Evolutionary conservation across 2,113 vertebrate genomes (phyloP).

Genomic region (Microcebus ravelobensis): DNA sequence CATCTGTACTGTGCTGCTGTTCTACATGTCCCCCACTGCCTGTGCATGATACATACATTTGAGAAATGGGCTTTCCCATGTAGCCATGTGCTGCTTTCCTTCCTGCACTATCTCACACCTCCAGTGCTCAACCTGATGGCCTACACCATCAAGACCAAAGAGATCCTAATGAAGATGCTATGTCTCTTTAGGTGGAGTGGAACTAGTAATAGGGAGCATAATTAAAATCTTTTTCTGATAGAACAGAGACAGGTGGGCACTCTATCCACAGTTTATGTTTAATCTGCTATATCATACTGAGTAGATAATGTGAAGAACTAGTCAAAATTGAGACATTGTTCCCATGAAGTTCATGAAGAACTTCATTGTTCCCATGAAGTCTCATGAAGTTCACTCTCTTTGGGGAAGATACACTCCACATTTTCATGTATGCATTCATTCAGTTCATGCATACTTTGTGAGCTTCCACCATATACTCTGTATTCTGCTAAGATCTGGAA

Average conservation of each 20-base stretch:
- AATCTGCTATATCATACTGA: not conserved
- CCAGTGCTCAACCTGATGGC: slow-evolving; percentile 58
- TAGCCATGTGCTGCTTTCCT: slow-evolving; percentile 34
- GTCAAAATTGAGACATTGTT: not conserved
- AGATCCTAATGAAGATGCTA: not conserved
- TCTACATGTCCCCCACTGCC: slow-evolving; percentile 49
- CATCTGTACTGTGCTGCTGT: slow-evolving; percentile 50
- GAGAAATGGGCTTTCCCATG: not conserved
- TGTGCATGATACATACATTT: slow-evolving; percentile 58
- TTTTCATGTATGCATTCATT: not conserved
- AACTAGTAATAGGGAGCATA: not conserved
- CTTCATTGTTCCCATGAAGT: no score
- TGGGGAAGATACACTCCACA: not conserved
- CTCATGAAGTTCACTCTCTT: not conserved
- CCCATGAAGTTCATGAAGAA: no score
- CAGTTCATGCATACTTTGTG: not conserved
- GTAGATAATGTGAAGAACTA: not conserved
- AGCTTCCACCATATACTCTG: not conserved
- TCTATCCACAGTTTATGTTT: not conserved
- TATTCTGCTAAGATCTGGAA: not conserved
- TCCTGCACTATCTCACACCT: slow-evolving; percentile 43
- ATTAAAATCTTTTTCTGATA: not conserved
- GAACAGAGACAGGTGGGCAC: not conserved
- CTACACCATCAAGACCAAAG: slow-evolving; percentile 57
- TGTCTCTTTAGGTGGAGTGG: not conserved